Evolutionary conservation across 2,113 vertebrate species (phyloP).

Genomic region (human (Homo sapiens)): GRCh38 chrX:11949501-11950000

Average conservation of each 20-base stretch:
- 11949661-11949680: background rate
- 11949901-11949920: background rate
- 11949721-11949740: background rate
- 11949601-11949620: background rate
- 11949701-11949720: background rate
- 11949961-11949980: background rate
- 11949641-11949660: background rate
- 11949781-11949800: background rate
- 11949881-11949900: background rate
- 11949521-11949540: background rate
- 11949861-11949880: background rate
- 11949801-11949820: background rate
- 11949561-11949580: background rate
- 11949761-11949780: background rate
- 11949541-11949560: background rate
- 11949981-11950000: background rate
- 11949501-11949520: background rate
- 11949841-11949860: background rate
- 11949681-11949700: background rate
- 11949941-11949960: background rate
- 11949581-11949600: background rate
- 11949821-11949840: background rate
- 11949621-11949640: background rate
- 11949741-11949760: background rate
- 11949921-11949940: background rate